A percentile compares a stretch with the other conserved stretches of the same genome.
phyloP scores from a whole-genome alignment of 2,888 invertebrate genomes.

The Harpalus rufipes region DNA sequence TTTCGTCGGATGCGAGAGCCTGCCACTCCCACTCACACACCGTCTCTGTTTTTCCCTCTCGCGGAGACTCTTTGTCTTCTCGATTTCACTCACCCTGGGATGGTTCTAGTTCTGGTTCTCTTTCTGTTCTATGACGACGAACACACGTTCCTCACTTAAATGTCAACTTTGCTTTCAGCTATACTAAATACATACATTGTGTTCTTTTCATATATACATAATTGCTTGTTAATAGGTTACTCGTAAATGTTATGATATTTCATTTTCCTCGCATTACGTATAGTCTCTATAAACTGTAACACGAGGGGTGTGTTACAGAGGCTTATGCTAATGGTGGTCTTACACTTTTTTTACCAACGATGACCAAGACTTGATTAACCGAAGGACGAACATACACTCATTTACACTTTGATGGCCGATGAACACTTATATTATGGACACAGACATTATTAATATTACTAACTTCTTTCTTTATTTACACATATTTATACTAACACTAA shows the following conservation, averaged over 20 bases:
- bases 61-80: constrained; percentile 25
- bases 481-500: too few relatives aligned
- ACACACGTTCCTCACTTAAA: constrained; percentile 20
- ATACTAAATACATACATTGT: constrained; percentile 4
- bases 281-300: too few relatives aligned
- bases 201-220: not conserved
- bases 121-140: constrained; percentile 6
- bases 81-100: not conserved
- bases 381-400: too few relatives aligned
- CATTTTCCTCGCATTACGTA: not conserved
- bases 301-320: too few relatives aligned
- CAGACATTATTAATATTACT: too few relatives aligned
- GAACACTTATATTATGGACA: too few relatives aligned
- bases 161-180: not conserved
- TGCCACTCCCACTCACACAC: constrained; percentile 60
- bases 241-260: not conserved
- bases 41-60: constrained; percentile 39
- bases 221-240: not conserved
- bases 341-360: too few relatives aligned
- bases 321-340: too few relatives aligned
- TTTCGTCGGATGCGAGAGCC: constrained; percentile 57
- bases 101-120: not conserved
- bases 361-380: too few relatives aligned
- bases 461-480: too few relatives aligned
- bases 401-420: too few relatives aligned